A percentile compares a stretch with the other conserved stretches of the same genome.
Evolutionary conservation across 1,140 invertebrate species (phyloP).

Genomic region (Drosophila trapezifrons): DNA sequence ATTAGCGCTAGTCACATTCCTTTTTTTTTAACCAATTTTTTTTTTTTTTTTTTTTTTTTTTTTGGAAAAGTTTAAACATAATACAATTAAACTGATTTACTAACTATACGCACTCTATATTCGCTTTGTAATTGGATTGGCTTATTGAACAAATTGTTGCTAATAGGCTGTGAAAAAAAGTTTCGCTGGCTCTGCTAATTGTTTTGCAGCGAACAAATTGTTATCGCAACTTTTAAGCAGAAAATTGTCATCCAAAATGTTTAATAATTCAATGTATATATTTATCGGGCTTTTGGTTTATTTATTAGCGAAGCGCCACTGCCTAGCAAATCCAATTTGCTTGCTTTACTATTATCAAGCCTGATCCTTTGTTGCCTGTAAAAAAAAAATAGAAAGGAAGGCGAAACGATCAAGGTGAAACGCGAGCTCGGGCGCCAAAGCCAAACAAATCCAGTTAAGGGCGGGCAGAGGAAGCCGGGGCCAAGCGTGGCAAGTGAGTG

Average conservation of each 20-base stretch:
- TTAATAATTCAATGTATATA: background rate
- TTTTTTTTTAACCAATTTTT: background rate
- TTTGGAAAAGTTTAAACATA: background rate
- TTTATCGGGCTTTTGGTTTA: constrained; percentile 9
- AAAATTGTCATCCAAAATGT: constrained; percentile 1
- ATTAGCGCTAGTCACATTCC: too few species aligned
- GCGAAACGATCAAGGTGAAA: constrained; percentile 13
- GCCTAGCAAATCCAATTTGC: constrained; percentile 15
- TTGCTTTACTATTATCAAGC: background rate
- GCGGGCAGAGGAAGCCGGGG: too few species aligned
- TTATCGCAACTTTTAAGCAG: background rate
- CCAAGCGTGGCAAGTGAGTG: constrained; percentile 8
- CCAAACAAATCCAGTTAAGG: constrained; percentile 24
- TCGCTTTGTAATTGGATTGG: constrained; percentile 18
- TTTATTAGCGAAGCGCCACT: background rate
- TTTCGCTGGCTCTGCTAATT: constrained; percentile 1
- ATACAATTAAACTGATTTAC: constrained; percentile 17
- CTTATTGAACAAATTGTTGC: constrained; percentile 27
- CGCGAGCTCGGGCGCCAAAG: background rate
- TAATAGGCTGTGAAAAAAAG: constrained; percentile 27
- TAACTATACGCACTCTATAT: background rate
- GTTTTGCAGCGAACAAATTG: background rate
- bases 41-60: background rate
- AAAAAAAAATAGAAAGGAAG: too few species aligned
- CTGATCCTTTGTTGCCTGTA: constrained; percentile 1